Evolutionary conservation across 2,113 vertebrate species (phyloP), one percentile per base, ranked within the genome.

Genomic region (Lates calcarifer): DNA sequence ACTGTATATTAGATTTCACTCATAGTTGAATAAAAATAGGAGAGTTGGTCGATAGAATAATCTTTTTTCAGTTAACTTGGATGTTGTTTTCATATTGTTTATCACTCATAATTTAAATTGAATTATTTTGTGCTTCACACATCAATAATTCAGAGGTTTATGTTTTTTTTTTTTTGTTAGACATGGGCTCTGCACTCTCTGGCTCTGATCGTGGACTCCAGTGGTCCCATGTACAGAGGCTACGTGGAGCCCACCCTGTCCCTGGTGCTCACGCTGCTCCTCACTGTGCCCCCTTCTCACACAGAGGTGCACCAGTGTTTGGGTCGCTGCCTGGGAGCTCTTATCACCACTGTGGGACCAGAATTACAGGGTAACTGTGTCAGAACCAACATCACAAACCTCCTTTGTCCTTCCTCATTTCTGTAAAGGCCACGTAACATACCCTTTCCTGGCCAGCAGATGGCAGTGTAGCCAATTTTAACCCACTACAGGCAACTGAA

Each of bases 181-280:
- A 99, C 98, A 0, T 99, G 98, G 98, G 96, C 98, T 73, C 96
- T 99, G 67, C 98, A 99, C 89, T 99, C 98, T 0, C 96, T 99
- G 89, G 98, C 98, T 55, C 94, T 99, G 70, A 99, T 99, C 73
- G 98, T 99, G 89, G 98, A 99, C 87, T 99, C 98, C 1, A 99
- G 98, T 75, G 98, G 98, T 1, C 98, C 98, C 4, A 99, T 99
- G 98, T 99, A 99, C 86, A 95, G 98, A 53, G 97, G 98, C 6
- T 99, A 99, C 0, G 98, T 99, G 85, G 98, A 99, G 71, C 98
- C 98, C 24, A 99, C 98, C 0, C 94, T 99, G 1, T 99, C 98
- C 35, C 94, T 99, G 5, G 98, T 99, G 33, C 97, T 99, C 37
- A 99, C 98, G 2, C 92, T 99, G 86, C 96, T 99, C 77, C 90